Conservation (phyloP, 2,113 vertebrate species). For the Odobenus rosmarus region DNA sequence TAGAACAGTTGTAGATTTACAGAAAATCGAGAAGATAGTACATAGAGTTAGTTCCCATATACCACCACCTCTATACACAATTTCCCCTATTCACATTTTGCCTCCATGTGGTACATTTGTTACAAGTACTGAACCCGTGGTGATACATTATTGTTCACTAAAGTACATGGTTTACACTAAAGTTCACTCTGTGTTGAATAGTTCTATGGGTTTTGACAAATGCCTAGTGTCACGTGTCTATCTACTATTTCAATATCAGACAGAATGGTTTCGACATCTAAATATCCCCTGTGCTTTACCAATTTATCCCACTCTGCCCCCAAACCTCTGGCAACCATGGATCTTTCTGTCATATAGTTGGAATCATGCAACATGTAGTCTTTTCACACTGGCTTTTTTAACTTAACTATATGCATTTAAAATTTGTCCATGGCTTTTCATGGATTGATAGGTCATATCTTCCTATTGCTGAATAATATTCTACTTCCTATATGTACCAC, state of each 20-base stretch:
- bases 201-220: not conserved
- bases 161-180: not conserved
- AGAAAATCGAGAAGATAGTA: not conserved
- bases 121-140: not conserved
- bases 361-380: not conserved
- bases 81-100: not conserved
- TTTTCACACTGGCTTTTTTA: not conserved
- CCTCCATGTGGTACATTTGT: not conserved
- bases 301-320: not conserved
- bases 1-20: not conserved
- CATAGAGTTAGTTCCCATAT: not conserved
- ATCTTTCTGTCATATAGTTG: not conserved
- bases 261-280: not conserved
- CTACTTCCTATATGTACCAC: not conserved
- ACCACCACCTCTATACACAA: not conserved
- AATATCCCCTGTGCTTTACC: not conserved
- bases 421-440: not conserved
- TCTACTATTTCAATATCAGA: not conserved
- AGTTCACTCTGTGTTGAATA: not conserved
- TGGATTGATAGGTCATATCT: not conserved
- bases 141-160: not conserved
- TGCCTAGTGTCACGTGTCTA: not conserved
- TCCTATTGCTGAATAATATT: not conserved
- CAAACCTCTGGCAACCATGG: not conserved
- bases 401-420: not conserved